Conservation (phyloP, 35 echinoderm and acorn worm genomes). For the Chiridota heheva region DNA sequence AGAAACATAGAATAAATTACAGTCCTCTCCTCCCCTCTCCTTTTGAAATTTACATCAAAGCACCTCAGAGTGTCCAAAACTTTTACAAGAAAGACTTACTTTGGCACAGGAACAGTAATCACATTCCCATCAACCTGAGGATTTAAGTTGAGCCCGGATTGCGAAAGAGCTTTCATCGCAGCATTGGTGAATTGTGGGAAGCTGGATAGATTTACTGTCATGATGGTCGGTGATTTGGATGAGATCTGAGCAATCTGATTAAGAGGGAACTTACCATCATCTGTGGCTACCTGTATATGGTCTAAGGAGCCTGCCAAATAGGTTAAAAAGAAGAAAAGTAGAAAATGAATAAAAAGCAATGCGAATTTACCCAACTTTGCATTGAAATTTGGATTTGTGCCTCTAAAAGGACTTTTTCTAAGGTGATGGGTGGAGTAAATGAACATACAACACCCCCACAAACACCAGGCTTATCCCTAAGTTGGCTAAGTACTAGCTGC, state of each 20-base stretch:
- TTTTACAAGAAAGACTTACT: slow-evolving; percentile 73
- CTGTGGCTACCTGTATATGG: slow-evolving; percentile 68
- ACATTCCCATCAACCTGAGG: slow-evolving; percentile 62
- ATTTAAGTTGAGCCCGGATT: slow-evolving; percentile 74
- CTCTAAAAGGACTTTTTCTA: too few relatives aligned
- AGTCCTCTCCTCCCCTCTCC: too few relatives aligned
- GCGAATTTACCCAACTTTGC: too few relatives aligned
- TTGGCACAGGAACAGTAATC: slow-evolving; percentile 77
- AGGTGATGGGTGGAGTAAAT: too few relatives aligned
- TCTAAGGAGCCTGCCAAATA: slow-evolving; percentile 65
- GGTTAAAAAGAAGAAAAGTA: too few relatives aligned
- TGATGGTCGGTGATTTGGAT: slow-evolving; percentile 56
- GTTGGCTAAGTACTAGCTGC: too few relatives aligned
- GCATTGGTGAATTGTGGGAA: slow-evolving; percentile 75
- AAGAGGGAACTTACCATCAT: slow-evolving; percentile 80
- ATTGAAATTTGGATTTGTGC: too few relatives aligned
- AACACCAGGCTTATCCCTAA: too few relatives aligned
- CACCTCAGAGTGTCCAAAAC: too few relatives aligned
- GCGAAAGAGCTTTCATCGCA: slow-evolving; percentile 64
- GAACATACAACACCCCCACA: too few relatives aligned
- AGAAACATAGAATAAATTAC: too few relatives aligned
- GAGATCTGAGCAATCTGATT: slow-evolving; percentile 85
- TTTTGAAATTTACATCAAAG: too few relatives aligned
- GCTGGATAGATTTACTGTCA: slow-evolving; percentile 72
- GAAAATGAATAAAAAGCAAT: neutral